Conservation (phyloP, 2,888 invertebrate genomes). For the Pterobdella sp. region DNA sequence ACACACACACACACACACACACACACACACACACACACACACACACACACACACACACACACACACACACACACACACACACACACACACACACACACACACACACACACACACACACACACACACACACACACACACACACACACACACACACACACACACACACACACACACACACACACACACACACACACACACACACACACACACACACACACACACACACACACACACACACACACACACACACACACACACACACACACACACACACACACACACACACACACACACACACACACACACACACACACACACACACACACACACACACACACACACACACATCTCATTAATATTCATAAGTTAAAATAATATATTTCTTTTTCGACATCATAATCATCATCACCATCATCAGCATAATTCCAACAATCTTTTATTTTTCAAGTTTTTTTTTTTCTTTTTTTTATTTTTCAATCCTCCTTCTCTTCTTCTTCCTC, state of each 20-base stretch:
- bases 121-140: background rate
- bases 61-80: background rate
- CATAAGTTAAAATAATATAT: background rate
- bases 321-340: conserved; percentile 27
- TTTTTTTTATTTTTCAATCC: too few relatives aligned
- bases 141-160: conserved; percentile 6
- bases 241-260: conserved; percentile 23
- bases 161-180: conserved; percentile 8
- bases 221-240: conserved; percentile 19
- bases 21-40: conserved; percentile 11
- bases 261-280: conserved; percentile 24
- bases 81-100: background rate
- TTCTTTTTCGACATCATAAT: background rate
- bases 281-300: conserved; percentile 27
- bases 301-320: conserved; percentile 26
- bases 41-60: conserved; percentile 15
- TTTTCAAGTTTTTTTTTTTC: too few relatives aligned
- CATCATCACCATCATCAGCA: too few relatives aligned
- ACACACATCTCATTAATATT: background rate
- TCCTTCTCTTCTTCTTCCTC: too few relatives aligned
- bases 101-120: background rate
- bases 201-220: conserved; percentile 1
- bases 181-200: conserved; percentile 3
- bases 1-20: conserved; percentile 4
- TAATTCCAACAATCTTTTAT: too few relatives aligned